Evolutionary conservation across 2,113 vertebrate genomes (phyloP).

Genomic region (Silurus asotus): DNA sequence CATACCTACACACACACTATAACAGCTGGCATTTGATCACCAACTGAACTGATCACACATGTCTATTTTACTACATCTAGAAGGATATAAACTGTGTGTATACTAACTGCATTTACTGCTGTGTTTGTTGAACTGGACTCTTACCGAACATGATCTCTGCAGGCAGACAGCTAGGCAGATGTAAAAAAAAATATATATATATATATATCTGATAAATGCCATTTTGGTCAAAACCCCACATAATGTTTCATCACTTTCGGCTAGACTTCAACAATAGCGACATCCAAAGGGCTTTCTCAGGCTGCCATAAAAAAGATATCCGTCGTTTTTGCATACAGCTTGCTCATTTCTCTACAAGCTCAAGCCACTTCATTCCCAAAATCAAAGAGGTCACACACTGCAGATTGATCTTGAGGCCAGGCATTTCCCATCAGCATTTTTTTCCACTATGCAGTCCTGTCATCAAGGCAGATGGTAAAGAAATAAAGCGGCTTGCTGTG

Average conservation of each 20-base stretch:
- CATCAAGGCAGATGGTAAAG: constrained; percentile 20
- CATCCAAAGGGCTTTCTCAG: neutral
- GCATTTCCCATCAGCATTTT: constrained; percentile 11
- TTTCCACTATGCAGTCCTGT: constrained; percentile 35
- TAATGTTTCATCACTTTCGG: neutral
- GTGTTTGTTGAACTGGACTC: neutral
- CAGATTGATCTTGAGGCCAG: neutral
- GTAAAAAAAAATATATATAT: neutral
- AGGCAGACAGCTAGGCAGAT: neutral
- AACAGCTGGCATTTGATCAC: neutral
- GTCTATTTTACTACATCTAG: neutral
- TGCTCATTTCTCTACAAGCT: neutral
- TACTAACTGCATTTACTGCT: neutral
- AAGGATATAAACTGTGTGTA: neutral
- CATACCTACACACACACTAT: neutral
- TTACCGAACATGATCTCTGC: neutral
- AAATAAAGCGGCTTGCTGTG: constrained; percentile 28
- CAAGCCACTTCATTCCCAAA: neutral
- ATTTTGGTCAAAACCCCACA: neutral
- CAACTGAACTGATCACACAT: neutral
- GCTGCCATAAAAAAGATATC: neutral
- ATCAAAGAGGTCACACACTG: neutral
- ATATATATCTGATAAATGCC: neutral
- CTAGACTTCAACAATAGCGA: neutral
- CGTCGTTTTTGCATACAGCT: neutral